These are phyloP conservation scores for Aphelenchoides bicaudatus DNA, from an alignment of 2,888 invertebrate genomes.

Conservation along the genomic window DNA sequence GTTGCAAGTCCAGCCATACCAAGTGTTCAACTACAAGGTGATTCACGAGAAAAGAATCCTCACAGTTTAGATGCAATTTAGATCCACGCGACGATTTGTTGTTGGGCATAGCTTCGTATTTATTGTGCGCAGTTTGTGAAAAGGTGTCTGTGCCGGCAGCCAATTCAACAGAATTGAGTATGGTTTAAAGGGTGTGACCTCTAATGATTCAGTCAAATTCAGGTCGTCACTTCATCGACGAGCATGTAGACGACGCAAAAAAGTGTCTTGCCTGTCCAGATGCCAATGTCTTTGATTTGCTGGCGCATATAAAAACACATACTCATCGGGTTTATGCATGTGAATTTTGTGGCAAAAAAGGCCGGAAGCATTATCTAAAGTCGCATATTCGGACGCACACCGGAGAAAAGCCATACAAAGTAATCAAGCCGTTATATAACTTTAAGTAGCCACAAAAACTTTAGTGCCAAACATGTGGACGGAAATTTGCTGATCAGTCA, in stretches of 20 bases:
- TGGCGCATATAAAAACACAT: constrained; percentile 40
- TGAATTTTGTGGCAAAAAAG: constrained; percentile 48
- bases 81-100: constrained; percentile 32
- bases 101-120: constrained; percentile 42
- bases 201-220: too few relatives aligned
- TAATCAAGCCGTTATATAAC: constrained; percentile 23
- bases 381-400: constrained; percentile 47
- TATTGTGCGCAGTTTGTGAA: constrained; percentile 46
- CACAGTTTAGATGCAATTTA: too few relatives aligned
- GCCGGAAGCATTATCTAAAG: constrained; percentile 42
- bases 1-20: too few relatives aligned
- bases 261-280: constrained; percentile 41
- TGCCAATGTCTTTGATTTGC: constrained; percentile 32
- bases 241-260: constrained; percentile 42
- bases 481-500: constrained; percentile 47
- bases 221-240: constrained; percentile 37
- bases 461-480: constrained; percentile 45
- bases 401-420: constrained; percentile 43
- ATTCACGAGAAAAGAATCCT: too few relatives aligned
- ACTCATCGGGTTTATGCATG: constrained; percentile 46
- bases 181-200: too few relatives aligned
- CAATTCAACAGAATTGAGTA: constrained; percentile 21
- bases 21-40: too few relatives aligned
- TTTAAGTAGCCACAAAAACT: too few relatives aligned
- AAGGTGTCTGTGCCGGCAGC: constrained; percentile 32